phyloP scores from a whole-genome alignment of 2,113 vertebrate species.

The Tapirus terrestris region DNA sequence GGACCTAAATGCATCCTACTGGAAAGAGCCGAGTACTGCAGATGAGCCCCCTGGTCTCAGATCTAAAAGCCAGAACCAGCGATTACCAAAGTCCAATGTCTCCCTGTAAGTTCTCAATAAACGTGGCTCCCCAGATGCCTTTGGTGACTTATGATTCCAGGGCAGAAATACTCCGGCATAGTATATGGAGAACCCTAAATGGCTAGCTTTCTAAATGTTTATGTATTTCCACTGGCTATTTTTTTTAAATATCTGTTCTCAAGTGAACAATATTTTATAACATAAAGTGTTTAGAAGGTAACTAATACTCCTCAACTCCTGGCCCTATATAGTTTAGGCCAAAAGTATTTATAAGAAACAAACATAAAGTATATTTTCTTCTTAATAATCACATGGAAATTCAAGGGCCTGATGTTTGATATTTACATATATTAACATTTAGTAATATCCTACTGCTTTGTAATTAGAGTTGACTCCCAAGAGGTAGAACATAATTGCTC shows the following conservation, averaged over 20 bases:
- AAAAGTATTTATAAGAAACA: constrained; percentile 24
- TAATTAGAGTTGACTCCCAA: constrained; percentile 89
- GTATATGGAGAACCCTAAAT: not conserved
- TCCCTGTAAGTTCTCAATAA: not conserved
- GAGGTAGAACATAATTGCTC: constrained; percentile 93
- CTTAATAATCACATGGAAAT: constrained; percentile 77
- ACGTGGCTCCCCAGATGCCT: accelerated
- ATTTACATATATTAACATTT: constrained; percentile 86
- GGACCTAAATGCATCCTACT: not conserved
- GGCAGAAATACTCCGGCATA: not conserved
- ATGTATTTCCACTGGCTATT: not conserved
- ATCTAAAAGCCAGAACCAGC: not conserved
- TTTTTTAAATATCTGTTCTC: not conserved
- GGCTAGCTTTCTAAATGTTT: not conserved
- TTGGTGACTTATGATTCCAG: not conserved
- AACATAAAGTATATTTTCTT: constrained; percentile 42
- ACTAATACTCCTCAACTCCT: not conserved
- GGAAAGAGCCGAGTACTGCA: accelerated
- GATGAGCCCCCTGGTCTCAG: not conserved
- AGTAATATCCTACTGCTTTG: constrained; percentile 81
- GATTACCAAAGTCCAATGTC: too few species aligned
- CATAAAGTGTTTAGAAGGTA: not conserved
- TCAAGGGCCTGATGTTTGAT: constrained; percentile 81
- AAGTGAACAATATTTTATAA: not conserved
- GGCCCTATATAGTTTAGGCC: not conserved